phyloP scores from a whole-genome alignment of 2,113 vertebrate genomes.

The Calyptomena viridis region DNA sequence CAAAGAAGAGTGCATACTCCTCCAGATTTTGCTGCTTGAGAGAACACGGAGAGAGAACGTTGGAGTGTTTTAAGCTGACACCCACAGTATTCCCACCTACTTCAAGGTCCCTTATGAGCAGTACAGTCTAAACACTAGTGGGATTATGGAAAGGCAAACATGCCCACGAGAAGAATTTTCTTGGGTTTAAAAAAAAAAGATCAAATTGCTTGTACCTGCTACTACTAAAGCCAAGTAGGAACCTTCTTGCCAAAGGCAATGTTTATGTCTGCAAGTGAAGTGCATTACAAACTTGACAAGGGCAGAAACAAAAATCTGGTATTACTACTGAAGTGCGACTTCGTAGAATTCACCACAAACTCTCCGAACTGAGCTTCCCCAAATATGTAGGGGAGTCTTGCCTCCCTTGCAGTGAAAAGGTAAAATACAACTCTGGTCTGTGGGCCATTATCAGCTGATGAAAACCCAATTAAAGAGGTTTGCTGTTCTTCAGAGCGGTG shows the following conservation, averaged over 20 bases:
- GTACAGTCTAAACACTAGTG: constrained; percentile 22
- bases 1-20: background rate
- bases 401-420: background rate
- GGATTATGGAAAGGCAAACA: constrained; percentile 3
- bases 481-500: background rate
- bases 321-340: background rate
- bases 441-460: background rate
- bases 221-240: background rate
- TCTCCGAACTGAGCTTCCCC: background rate
- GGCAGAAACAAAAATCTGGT: background rate
- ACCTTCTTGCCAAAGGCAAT: constrained; percentile 24
- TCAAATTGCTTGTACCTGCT: constrained; percentile 9
- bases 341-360: background rate
- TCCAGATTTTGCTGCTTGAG: background rate
- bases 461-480: background rate
- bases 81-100: constrained; percentile 4
- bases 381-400: background rate
- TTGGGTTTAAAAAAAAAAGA: background rate
- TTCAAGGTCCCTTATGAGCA: background rate
- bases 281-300: background rate
- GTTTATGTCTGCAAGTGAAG: constrained; percentile 22
- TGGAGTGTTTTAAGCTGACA: background rate
- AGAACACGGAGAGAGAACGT: background rate
- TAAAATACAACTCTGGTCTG: background rate
- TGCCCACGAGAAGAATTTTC: background rate